These are phyloP conservation scores for Isoperla grammatica DNA, from an alignment of 2,888 invertebrate species.

Conservation along the genomic window DNA sequence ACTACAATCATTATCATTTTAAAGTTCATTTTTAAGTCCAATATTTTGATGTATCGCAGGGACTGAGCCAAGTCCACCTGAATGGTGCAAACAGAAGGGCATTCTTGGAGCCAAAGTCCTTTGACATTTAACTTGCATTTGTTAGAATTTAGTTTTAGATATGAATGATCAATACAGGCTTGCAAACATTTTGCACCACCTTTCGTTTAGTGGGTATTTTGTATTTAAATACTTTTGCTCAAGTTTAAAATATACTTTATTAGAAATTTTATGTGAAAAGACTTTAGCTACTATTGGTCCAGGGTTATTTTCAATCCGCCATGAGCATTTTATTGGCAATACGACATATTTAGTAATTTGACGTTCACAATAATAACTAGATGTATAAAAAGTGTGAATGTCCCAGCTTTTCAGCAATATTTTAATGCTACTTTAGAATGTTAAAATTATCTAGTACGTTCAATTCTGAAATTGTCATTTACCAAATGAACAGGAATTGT, in stretches of 20 bases:
- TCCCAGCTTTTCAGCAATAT: slow-evolving; percentile 19
- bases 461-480: too few relatives aligned
- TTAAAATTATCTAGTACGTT: slow-evolving; percentile 7
- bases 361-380: slow-evolving; percentile 27
- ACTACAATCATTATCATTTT: slow-evolving; percentile 31
- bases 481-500: too few relatives aligned
- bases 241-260: not conserved
- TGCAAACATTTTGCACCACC: not conserved
- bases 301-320: slow-evolving; percentile 21
- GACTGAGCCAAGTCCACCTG: slow-evolving; percentile 16
- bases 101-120: too few relatives aligned
- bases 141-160: not conserved
- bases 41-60: slow-evolving; percentile 19
- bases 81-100: too few relatives aligned
- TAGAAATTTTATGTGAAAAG: slow-evolving; percentile 17
- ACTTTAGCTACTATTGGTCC: slow-evolving; percentile 24
- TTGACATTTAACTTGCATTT: too few relatives aligned
- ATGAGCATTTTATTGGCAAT: slow-evolving; percentile 15
- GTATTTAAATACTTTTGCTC: not conserved
- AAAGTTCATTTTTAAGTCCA: slow-evolving; percentile 27
- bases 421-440: slow-evolving; percentile 21
- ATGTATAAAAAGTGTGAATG: slow-evolving; percentile 31
- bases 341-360: slow-evolving; percentile 17
- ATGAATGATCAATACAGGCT: not conserved
- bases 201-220: not conserved